A percentile compares a stretch with the other conserved stretches of the same genome.
These are phyloP conservation scores for Centropyge bicolor DNA, from an alignment of 2,797 vertebrate species.

Conservation along the genomic window DNA sequence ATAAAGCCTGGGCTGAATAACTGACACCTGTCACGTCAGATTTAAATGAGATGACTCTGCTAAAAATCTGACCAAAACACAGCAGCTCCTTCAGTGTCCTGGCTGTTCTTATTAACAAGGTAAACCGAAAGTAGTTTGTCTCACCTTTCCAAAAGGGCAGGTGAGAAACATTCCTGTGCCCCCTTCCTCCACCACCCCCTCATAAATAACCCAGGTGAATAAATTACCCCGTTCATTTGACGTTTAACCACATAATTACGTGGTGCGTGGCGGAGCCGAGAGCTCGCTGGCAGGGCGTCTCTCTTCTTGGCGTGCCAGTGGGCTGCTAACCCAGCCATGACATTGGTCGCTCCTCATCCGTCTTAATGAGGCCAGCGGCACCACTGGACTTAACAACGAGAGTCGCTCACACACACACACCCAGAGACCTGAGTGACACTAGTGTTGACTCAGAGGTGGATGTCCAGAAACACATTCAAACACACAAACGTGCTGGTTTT, in stretches of 20 bases:
- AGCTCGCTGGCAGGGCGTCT: conserved; percentile 61
- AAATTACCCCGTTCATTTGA: conserved; percentile 83
- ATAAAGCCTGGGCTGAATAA: not conserved
- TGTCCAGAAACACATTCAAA: conserved; percentile 16
- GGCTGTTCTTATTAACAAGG: conserved; percentile 54
- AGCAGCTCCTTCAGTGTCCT: not conserved
- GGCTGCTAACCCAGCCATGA: conserved; percentile 82
- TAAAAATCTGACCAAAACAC: conserved; percentile 17
- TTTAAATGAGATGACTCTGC: conserved; percentile 2
- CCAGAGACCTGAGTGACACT: conserved; percentile 38
- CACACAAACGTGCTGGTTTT: conserved; percentile 8
- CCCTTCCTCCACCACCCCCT: conserved; percentile 1
- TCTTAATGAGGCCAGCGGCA: conserved; percentile 82
- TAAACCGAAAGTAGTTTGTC: conserved; percentile 59
- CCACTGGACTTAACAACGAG: conserved; percentile 78
- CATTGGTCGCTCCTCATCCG: conserved; percentile 81
- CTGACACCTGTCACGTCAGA: conserved; percentile 14
- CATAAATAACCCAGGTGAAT: conserved; percentile 85
- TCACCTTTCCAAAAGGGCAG: conserved; percentile 70
- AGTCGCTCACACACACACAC: conserved; percentile 41
- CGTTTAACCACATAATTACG: conserved; percentile 84
- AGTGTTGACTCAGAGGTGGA: conserved; percentile 20
- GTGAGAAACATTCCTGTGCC: conserved; percentile 67
- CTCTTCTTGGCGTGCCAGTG: conserved; percentile 69
- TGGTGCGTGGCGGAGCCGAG: conserved; percentile 57